phyloP scores from a whole-genome alignment of 2,888 invertebrate genomes.

The Torymus auratus region DNA sequence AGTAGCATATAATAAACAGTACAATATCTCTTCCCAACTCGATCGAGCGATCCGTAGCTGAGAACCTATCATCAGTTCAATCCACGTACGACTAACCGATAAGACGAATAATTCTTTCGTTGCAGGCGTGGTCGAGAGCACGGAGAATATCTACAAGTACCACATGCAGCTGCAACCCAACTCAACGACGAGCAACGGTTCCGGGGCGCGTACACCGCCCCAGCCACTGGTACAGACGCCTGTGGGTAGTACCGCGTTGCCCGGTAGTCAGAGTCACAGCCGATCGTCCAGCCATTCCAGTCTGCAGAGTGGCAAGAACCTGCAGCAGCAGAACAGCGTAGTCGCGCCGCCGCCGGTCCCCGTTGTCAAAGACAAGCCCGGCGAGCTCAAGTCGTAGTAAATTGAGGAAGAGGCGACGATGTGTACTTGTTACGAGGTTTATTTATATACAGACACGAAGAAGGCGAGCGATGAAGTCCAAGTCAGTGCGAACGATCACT shows the following conservation, averaged over 20 bases:
- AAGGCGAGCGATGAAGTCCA: slow-evolving; percentile 20
- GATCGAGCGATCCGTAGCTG: too few relatives aligned
- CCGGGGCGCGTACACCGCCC: slow-evolving; percentile 82
- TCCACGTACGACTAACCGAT: too few relatives aligned
- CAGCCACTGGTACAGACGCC: slow-evolving; percentile 84
- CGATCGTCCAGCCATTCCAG: slow-evolving; percentile 81
- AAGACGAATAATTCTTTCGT: not conserved
- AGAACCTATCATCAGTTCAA: too few relatives aligned
- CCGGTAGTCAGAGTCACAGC: slow-evolving; percentile 79
- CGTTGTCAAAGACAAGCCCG: slow-evolving; percentile 67
- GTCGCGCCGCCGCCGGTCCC: slow-evolving; percentile 61
- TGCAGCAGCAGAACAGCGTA: slow-evolving; percentile 62
- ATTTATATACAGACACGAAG: slow-evolving; percentile 29
- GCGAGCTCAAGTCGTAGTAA: slow-evolving; percentile 67
- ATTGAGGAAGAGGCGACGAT: not conserved
- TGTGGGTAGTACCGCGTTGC: slow-evolving; percentile 75
- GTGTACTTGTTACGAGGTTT: slow-evolving; percentile 46
- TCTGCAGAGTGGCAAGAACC: slow-evolving; percentile 72
- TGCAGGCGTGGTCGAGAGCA: slow-evolving; percentile 88
- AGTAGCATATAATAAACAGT: too few relatives aligned
- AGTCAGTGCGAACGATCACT: slow-evolving; percentile 31
- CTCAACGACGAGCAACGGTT: slow-evolving; percentile 77
- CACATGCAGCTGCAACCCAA: slow-evolving; percentile 88
- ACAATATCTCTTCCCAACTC: too few relatives aligned
- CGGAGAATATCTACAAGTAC: slow-evolving; percentile 87